Conservation (phyloP, 2,113 vertebrate species). For the Paraplagusia blochii region DNA sequence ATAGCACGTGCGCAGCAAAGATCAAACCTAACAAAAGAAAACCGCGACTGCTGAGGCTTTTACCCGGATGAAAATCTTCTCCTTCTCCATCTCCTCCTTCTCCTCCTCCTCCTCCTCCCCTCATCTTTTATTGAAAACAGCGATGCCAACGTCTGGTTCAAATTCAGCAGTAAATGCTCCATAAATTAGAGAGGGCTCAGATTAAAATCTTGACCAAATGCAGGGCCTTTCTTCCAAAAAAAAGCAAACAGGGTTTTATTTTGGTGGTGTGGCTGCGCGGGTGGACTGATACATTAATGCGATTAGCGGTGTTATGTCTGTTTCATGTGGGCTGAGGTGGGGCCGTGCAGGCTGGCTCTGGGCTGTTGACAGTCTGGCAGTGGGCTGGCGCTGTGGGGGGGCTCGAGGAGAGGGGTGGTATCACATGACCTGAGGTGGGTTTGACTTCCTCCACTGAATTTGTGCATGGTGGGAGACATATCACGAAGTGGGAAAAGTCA, state of each 20-base stretch:
- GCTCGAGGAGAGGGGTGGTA: neutral
- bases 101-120: conserved; percentile 42
- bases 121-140: conserved; percentile 71
- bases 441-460: conserved; percentile 23
- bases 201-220: conserved; percentile 69
- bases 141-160: conserved; percentile 62
- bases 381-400: conserved; percentile 40
- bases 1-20: conserved; percentile 51
- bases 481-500: conserved; percentile 33
- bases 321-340: conserved; percentile 68
- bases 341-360: conserved; percentile 45
- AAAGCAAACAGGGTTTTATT: conserved; percentile 59
- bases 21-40: conserved; percentile 63
- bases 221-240: conserved; percentile 49
- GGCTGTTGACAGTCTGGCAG: conserved; percentile 45
- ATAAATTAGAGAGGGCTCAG: conserved; percentile 69
- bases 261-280: conserved; percentile 41
- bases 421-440: conserved; percentile 31
- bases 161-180: conserved; percentile 67
- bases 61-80: conserved; percentile 61
- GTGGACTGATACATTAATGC: conserved; percentile 65
- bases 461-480: conserved; percentile 13
- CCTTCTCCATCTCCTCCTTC: conserved; percentile 47
- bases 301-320: conserved; percentile 73
- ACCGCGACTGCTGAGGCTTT: conserved; percentile 55